Percentiles rank a stretch among this genome's conserved stretches.
Evolutionary conservation across 2,888 invertebrate genomes (phyloP).

Genomic region (Harpalus rufipes): DNA sequence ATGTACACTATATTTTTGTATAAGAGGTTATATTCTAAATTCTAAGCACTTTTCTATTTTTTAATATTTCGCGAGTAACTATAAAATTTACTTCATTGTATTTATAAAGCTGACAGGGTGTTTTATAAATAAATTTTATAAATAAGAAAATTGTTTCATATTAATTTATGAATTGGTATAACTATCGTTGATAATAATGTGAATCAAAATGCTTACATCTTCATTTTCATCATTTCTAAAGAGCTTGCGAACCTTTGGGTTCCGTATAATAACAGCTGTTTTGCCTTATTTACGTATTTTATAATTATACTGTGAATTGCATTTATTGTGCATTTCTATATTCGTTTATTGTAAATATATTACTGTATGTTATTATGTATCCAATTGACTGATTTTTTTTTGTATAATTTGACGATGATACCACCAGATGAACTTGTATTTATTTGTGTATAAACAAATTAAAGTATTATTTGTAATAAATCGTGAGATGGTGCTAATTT

Average conservation of each 20-base stretch:
- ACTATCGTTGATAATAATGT: neutral
- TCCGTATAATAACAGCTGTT: slow-evolving; percentile 31
- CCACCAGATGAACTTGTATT: slow-evolving; percentile 60
- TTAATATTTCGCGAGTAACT: too few species aligned
- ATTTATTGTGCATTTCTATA: slow-evolving; percentile 56
- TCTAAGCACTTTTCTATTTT: too few species aligned
- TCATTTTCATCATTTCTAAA: slow-evolving; percentile 42
- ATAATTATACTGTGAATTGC: neutral
- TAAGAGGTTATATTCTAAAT: too few species aligned
- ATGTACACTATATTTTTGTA: too few species aligned
- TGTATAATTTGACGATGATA: slow-evolving; percentile 57
- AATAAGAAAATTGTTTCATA: too few species aligned
- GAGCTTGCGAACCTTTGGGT: slow-evolving; percentile 31
- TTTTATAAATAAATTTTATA: neutral
- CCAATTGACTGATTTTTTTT: slow-evolving; percentile 54
- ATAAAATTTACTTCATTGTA: neutral
- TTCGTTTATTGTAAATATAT: slow-evolving; percentile 29
- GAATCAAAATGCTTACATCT: neutral
- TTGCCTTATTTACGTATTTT: slow-evolving; percentile 26
- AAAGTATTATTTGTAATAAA: slow-evolving; percentile 56
- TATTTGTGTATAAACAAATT: slow-evolving; percentile 45
- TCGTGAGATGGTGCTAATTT: slow-evolving; percentile 64
- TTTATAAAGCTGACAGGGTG: neutral
- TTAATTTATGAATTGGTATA: too few species aligned
- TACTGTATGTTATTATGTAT: slow-evolving; percentile 26